Base-by-base conservation (phyloP, 2,888 invertebrate genomes). In the Caenorhabditis wallacei region DNA sequence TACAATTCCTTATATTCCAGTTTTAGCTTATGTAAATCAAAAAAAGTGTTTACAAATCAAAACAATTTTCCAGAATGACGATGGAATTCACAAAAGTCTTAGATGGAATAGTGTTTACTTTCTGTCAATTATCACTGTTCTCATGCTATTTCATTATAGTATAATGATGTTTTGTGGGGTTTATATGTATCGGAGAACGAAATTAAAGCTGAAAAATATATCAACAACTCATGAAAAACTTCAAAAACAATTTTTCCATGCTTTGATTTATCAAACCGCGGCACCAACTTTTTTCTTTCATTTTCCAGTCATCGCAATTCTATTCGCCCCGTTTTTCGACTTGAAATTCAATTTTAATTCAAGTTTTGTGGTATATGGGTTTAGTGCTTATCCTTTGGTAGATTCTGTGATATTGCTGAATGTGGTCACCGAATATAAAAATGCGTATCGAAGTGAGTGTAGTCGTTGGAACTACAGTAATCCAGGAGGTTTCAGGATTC, bases 251-350 rank as follows among this genome's bases (percentile, higher is more conserved):
- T 56, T 74, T 10, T 64, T 74, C 64, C 13, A 30, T 7, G 63
- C 64, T 8, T 22, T 74, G 10, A 20, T 74, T 24, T 74, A 63
- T 26, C 72, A 74, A 40, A 64, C 63, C 46, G 7, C 30, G 3
- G 72, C 72, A 1, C 72, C 72, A 22, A 61, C 72, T 1, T 18
- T 74, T 2, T 11, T 74, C 16, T 74, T 74, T 26, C 70, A 70
- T 16, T 24, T 46, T 8, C 70, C 70, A 8, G 57, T 20, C 5
- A 20, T 70, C 8, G 24, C 57, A 18, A 48, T 59, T 10, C 46
- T 70, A 0, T 18, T 57, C 35, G 70, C 70, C 8, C 70, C 70
- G 35, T 70, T 57, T 24, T 57, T 59, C 35, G 70, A 70, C 16
- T 30, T 70, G 11, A 59, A 70, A 26, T 57, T 70, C 57, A 70